phyloP scores from a whole-genome alignment of 2,888 invertebrate species.

The Linnaemya vulpina region DNA sequence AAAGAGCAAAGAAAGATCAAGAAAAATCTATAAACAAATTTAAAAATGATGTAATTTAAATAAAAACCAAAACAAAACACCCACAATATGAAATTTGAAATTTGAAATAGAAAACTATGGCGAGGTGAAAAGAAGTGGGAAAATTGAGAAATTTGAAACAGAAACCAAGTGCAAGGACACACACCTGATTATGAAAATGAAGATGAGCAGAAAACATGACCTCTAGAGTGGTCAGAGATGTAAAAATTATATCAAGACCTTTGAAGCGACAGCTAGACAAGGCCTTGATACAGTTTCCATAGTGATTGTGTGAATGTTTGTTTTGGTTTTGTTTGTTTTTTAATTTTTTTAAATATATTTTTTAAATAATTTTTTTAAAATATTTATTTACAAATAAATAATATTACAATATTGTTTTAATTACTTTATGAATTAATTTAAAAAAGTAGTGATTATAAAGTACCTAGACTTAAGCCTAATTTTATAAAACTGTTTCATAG shows the following conservation, averaged over 20 bases:
- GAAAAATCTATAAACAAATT: slow-evolving; percentile 53
- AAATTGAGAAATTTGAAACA: slow-evolving; percentile 23
- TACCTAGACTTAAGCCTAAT: slow-evolving; percentile 80
- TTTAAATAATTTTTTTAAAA: slow-evolving; percentile 75
- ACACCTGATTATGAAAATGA: slow-evolving; percentile 46
- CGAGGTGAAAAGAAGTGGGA: neutral
- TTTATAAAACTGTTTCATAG: slow-evolving; percentile 75
- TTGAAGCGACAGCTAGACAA: slow-evolving; percentile 36
- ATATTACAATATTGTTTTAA: slow-evolving; percentile 81
- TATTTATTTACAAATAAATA: slow-evolving; percentile 83
- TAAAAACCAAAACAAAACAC: slow-evolving; percentile 59
- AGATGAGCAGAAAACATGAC: slow-evolving; percentile 43
- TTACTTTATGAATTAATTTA: slow-evolving; percentile 76
- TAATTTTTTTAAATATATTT: slow-evolving; percentile 75
- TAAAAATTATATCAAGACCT: slow-evolving; percentile 58
- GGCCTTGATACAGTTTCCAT: slow-evolving; percentile 51
- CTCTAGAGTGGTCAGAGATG: slow-evolving; percentile 32
- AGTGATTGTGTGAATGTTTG: slow-evolving; percentile 29
- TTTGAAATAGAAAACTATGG: slow-evolving; percentile 15
- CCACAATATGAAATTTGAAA: slow-evolving; percentile 49
- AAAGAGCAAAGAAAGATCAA: slow-evolving; percentile 16
- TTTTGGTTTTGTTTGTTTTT: slow-evolving; percentile 35
- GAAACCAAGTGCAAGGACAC: slow-evolving; percentile 70
- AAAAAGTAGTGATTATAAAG: slow-evolving; percentile 74
- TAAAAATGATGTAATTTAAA: slow-evolving; percentile 67